Base-by-base conservation (phyloP, 2,888 invertebrate species). In the Syrphus vitripennis region DNA sequence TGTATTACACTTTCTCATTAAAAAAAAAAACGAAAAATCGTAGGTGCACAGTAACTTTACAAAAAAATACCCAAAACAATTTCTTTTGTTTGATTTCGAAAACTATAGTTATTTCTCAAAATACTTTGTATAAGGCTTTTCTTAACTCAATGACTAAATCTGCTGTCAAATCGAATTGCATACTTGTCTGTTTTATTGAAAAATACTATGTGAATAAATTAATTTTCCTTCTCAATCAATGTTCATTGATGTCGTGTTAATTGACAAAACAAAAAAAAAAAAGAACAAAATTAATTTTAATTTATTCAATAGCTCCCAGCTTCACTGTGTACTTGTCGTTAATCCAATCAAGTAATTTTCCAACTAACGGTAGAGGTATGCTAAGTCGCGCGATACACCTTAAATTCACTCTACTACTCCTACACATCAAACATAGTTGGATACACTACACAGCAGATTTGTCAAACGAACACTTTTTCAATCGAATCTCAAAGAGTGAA, bases 401-500 rank as follows among this genome's bases (percentile, higher is more conserved):
- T 67, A 7, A 42, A 42, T n/a, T 53, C 42, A 53, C 59, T 34
- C 71, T 14, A 71, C 57, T 4, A 55, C 67, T 16, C 19, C 34
- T 37, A 48, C 74, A 29, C n/a, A 26, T 59, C 63, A 65, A 16
- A 29, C 29, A 45, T 4, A 26, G 10, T 7, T 19, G 12, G 10
- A 57, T 19, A 19, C 21, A 12, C 9, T 5, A 31, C 26, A 16
- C n/a, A 21, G 14, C 31, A 9, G 31, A 31, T 61, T 57, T 55
- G 24, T 45, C 69, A 69, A 70, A 69, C 34, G 45, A 37, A 63
- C 55, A 48, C 59, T 74, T 37, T 61, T 45, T n/a, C n/a, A 78
- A 72, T 82, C 67, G 78, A 72, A 71, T 50, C 16, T 78, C 50
- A 40, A 69, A 7, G 50, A 72, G n/a, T 31, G 50, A 57, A 42